Evolutionary conservation across 2,797 vertebrate genomes (phyloP), one percentile per base, ranked within the genome.

Genomic region (Poeciliopsis infans): DNA sequence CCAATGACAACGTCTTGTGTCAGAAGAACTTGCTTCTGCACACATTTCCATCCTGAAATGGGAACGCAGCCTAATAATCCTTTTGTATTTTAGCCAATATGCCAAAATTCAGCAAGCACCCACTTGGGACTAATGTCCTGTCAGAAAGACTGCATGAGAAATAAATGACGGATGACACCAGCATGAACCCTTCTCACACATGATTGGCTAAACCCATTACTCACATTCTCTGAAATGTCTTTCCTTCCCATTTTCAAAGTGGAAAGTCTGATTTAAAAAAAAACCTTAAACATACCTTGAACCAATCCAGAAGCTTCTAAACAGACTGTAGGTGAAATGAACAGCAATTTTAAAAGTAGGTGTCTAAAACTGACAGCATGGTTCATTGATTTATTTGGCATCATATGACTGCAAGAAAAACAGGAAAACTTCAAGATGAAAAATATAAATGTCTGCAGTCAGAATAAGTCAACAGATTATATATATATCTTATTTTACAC

Each of bases 161-260:
- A 72, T 4, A 75, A 57, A 71, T 39, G 71, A 80, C 66, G n/a
- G 88, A 55, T 72, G 80, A 81, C 74, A 79, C 66, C 68, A 23
- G 61, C 43, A 6, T 61, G 76, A 86, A 87, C 84, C 72, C 59
- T 4, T 81, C 77, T 64, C 66, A 79, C 78, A 82, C 73, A 51
- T 1, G n/a, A 74, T 49, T 28, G 61, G n/a, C 20, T 31, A 68
- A 75, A 71, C 39, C 39, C 74, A 84, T 87, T 84, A 83, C 74
- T 84, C 88, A 81, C 76, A 1, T 10, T 8, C 4, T 81, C 74
- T 72, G 59, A 72, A 36, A 33, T 0, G 69, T 69, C 69, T 33
- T 46, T n/a, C 25, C 66, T 83, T 77, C 49, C 69, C 31, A 77
- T 82, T 83, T 74, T 72, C 57, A 86, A 84, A 79, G 31, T 45